Evolutionary conservation across 1,140 invertebrate genomes (phyloP).

Genomic region (Euura lappo): DNA sequence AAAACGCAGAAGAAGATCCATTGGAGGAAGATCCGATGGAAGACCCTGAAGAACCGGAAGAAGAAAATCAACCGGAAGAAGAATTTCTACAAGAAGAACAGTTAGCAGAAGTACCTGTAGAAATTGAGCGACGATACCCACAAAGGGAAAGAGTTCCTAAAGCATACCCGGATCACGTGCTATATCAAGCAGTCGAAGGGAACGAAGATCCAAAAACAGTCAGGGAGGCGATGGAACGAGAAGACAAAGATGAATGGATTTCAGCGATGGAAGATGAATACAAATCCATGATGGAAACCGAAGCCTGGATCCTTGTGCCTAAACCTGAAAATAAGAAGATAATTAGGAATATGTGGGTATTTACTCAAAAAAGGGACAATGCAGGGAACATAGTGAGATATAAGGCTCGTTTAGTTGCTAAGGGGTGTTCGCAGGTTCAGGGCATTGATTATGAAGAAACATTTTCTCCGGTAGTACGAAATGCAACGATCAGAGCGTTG

Average conservation of each 20-base stretch:
- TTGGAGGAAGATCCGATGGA: background rate
- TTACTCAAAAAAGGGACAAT: conserved; percentile 43
- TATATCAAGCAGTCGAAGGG: background rate
- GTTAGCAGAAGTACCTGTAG: background rate
- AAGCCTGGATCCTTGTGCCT: conserved; percentile 42
- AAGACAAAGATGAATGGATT: conserved; percentile 9
- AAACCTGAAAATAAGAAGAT: conserved; percentile 15
- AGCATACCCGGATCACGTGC: background rate
- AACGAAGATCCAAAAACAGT: background rate
- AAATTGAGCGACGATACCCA: background rate
- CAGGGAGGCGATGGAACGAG: background rate
- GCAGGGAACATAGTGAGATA: conserved; percentile 37
- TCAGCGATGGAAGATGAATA: conserved; percentile 33
- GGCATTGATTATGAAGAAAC: conserved; percentile 47
- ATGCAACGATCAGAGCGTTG: conserved; percentile 29
- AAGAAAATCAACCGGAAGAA: background rate
- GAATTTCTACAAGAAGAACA: conserved; percentile 10
- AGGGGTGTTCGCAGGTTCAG: conserved; percentile 48
- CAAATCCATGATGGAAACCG: conserved; percentile 27
- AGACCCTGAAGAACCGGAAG: background rate
- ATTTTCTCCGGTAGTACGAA: conserved; percentile 35
- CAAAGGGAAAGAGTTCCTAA: conserved; percentile 3
- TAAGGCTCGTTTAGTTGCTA: conserved; percentile 56
- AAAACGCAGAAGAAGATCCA: too few relatives aligned
- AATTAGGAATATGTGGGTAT: conserved; percentile 49